Evolutionary conservation across 2,888 invertebrate genomes (phyloP).

Genomic region (Schizaphis graminum): DNA sequence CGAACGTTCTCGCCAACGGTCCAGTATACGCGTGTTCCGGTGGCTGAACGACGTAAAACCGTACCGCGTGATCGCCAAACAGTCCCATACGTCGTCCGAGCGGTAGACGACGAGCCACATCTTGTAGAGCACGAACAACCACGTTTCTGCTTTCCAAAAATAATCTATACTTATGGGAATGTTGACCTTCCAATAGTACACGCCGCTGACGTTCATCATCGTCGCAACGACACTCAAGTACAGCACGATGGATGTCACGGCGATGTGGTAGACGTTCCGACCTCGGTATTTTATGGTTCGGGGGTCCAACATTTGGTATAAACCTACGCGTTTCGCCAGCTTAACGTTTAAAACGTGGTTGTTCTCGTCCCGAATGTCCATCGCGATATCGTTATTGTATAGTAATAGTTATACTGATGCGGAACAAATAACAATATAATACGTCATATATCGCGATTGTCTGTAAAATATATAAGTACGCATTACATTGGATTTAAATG

Average conservation of each 20-base stretch:
- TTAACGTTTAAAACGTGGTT: no score
- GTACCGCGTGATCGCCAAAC: neutral
- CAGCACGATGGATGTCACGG: neutral
- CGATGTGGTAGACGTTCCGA: neutral
- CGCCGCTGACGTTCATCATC: neutral
- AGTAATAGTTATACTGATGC: no score
- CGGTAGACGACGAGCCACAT: neutral
- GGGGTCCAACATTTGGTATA: no score
- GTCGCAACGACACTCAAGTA: neutral
- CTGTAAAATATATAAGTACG: no score
- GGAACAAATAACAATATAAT: no score
- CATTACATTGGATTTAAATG: no score
- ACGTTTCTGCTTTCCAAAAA: neutral
- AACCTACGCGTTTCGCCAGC: no score
- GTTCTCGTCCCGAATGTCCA: no score
- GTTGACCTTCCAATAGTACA: neutral
- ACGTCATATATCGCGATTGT: no score
- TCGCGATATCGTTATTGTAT: no score
- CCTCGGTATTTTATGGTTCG: no score
- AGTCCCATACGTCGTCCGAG: neutral
- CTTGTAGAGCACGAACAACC: neutral
- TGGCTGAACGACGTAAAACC: neutral
- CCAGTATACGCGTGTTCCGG: neutral
- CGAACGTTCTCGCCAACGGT: neutral
- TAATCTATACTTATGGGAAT: neutral